A percentile compares a stretch with the other conserved stretches of the same genome.
Evolutionary conservation across 2,888 invertebrate genomes (phyloP).

Genomic region (Lacanobia oleracea): DNA sequence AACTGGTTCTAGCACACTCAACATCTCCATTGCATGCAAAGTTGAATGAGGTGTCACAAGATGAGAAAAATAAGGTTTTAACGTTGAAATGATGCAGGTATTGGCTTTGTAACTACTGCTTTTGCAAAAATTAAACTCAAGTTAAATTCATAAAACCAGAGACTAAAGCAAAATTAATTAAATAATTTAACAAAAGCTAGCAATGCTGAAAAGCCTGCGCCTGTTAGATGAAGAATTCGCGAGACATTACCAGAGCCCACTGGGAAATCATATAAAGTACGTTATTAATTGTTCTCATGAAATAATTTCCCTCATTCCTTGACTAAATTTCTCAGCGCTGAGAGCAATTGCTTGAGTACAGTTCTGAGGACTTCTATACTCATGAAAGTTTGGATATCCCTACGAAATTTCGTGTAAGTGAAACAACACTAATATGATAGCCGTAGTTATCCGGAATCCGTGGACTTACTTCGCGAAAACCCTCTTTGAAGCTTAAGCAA

Average conservation of each 20-base stretch:
- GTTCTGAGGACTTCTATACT: slow-evolving; percentile 18
- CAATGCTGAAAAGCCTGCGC: slow-evolving; percentile 11
- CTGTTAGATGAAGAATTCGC: slow-evolving; percentile 51
- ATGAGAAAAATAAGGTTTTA: background rate
- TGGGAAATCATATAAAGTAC: slow-evolving; percentile 66
- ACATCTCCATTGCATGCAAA: background rate
- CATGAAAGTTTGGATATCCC: slow-evolving; percentile 46
- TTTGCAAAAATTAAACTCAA: background rate
- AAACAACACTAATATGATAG: slow-evolving; percentile 50
- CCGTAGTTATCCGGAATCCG: background rate
- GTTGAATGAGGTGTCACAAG: background rate
- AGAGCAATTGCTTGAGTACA: slow-evolving; percentile 31
- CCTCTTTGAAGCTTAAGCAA: background rate
- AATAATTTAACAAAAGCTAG: slow-evolving; percentile 41
- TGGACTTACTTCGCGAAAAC: background rate
- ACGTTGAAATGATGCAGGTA: background rate
- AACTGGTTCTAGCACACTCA: background rate
- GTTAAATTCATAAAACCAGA: background rate
- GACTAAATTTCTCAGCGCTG: slow-evolving; percentile 47
- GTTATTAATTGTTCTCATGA: slow-evolving; percentile 56
- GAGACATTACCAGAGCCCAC: slow-evolving; percentile 39
- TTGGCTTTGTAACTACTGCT: background rate
- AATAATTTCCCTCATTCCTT: slow-evolving; percentile 46
- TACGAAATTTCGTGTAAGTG: slow-evolving; percentile 38
- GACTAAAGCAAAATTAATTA: slow-evolving; percentile 27